These are phyloP conservation scores for Phaonia tiefii DNA, from an alignment of 2,888 invertebrate species.

Conservation along the genomic window DNA sequence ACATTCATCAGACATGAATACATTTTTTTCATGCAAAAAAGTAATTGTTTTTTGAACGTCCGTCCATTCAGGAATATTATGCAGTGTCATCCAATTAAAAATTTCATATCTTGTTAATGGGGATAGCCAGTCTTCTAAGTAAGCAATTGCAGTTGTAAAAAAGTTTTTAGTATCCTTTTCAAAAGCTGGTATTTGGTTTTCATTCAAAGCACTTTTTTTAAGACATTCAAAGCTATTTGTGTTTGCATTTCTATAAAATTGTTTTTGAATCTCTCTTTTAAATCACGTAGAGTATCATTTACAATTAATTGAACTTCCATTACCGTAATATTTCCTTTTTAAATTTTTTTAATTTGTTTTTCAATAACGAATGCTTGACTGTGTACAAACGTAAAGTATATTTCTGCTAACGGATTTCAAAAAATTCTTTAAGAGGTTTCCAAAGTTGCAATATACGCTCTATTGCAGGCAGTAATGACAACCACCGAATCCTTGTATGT, in stretches of 20 bases:
- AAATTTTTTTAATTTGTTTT: conserved; percentile 46
- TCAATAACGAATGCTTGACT: conserved; percentile 46
- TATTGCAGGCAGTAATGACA: conserved; percentile 33
- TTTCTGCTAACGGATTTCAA: conserved; percentile 48
- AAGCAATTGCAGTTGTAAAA: conserved; percentile 47
- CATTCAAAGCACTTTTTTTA: conserved; percentile 50
- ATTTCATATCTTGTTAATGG: no score
- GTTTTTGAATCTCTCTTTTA: conserved; percentile 48
- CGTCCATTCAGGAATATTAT: conserved; percentile 34
- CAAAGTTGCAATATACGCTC: conserved; percentile 37
- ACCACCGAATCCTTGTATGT: conserved; percentile 21
- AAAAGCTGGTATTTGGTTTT: conserved; percentile 42
- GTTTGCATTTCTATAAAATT: conserved; percentile 51
- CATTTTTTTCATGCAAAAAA: conserved; percentile 32
- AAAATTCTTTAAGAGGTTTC: conserved; percentile 39
- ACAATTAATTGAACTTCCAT: conserved; percentile 48
- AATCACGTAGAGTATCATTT: conserved; percentile 40
- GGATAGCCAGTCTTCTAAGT: conserved; percentile 52
- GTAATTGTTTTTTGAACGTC: no score
- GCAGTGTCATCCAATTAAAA: conserved; percentile 50
- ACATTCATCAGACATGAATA: conserved; percentile 37
- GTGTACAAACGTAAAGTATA: conserved; percentile 42
- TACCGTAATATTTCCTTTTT: conserved; percentile 43
- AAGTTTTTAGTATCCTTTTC: conserved; percentile 49
- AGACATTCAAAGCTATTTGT: conserved; percentile 45